Evolutionary conservation across 2,888 invertebrate genomes (phyloP), one percentile per base, ranked within the genome.

Genomic region (Pachymerium ferrugineum): DNA sequence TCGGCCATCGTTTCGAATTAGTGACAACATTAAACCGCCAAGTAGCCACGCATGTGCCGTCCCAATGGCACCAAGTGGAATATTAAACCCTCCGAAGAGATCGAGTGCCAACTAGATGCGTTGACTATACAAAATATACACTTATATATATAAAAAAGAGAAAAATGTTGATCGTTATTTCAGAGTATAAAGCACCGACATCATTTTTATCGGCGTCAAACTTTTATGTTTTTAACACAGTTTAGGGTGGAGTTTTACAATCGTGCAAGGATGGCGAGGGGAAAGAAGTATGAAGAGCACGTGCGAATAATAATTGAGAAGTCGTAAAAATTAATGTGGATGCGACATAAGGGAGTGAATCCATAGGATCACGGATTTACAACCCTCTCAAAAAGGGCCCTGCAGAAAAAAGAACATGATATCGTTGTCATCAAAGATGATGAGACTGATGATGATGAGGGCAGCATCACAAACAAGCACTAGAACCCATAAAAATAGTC

Each of bases 141-240:
- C n/a, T n/a, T n/a, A n/a, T n/a, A n/a, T n/a, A n/a, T n/a, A n/a
- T n/a, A n/a, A n/a, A 3, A 54, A 10, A 16, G 47, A 19, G 47
- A 22, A 22, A 16, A n/a, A 8, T 4, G 6, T 10, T 16, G 47
- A 6, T 54, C 47, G 19, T 54, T 54, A 54, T 54, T 54, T 16
- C 47, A 10, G 19, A n/a, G 47, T 54, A 54, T 54, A 54, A 54
- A 54, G 22, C 47, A 19, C 22, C 47, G 16, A 16, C 47, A 16
- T 54, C 47, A 54, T 22, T 22, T 54, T 54, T 54, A 54, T 54
- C 47, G 47, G 22, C 47, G 47, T 54, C 47, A 54, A 54, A 54
- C 47, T 54, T 54, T 54, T 54, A 54, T 54, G 47, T 54, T 54
- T 54, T 54, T 54, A 54, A 54, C 47, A 54, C 47, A n/a, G 47